Evolutionary conservation across 2,797 vertebrate species (phyloP), one percentile per base, ranked within the genome.

Genomic region (Gymnocypris eckloni): DNA sequence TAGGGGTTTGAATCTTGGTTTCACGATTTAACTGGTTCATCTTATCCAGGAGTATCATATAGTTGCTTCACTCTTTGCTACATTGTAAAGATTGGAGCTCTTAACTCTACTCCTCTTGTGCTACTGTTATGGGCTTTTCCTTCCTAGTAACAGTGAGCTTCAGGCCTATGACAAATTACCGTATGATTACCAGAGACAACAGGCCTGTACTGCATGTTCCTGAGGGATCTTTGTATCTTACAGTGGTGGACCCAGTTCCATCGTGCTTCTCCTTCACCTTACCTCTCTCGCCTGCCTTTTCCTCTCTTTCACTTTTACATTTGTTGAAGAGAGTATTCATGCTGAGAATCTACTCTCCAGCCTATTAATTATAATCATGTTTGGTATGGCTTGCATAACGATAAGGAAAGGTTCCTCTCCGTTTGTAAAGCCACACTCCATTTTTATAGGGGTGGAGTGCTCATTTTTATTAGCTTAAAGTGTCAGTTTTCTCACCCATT

Each of bases 201-300:
- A 91, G 90, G 89, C 91, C 89, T 89, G 88, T 82, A n/a, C 87
- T 91, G 87, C 86, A 79, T 86, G 79, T 87, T 94, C 94, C 93
- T 91, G 77, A 85, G 93, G 93, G 94, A 94, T 91, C 91, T 88
- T 87, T 71, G 87, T 92, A 91, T 92, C 91, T 93, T 91, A 86
- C 94, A 93, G n/a, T 93, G 93, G 91, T 95, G n/a, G 95, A 96
- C 94, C 95, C 94, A 95, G 90, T 95, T 96, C 91, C 92, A 93
- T 93, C 92, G 90, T 18, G 85, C 91, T 88, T 90, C 86, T 90
- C 91, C 88, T 92, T 92, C 86, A 88, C 87, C 81, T 86, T 45
- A 41, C 79, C 78, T 90, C 91, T 81, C 78, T 7, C 39, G 25
- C 39, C 43, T 48, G 76, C 54, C 48, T 85, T 59, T 28, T 61